Base-by-base conservation (phyloP, 1,140 invertebrate genomes). In the Lasioglossum albipes region DNA sequence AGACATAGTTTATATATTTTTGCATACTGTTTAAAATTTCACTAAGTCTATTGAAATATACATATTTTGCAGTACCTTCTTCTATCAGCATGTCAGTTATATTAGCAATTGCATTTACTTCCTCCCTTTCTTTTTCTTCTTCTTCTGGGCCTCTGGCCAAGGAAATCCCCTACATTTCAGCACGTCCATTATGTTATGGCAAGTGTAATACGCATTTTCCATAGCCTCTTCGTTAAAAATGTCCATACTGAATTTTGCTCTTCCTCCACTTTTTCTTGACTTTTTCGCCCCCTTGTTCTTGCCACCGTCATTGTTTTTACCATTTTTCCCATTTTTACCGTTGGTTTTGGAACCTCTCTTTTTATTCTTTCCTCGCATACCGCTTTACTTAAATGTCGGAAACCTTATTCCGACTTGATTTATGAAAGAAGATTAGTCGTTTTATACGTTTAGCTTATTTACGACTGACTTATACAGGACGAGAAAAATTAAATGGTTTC, bases 131-230 rank as follows among this genome's bases (percentile, higher is more conserved):
- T 93, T 93, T 88, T 97, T 97, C 91, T 96, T 97, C 90, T 97
- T 97, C 90, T 97, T 97, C 84, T 96, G 96, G 3, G 95, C 95
- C 79, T 97, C 96, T 22, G 96, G 96, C 95, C 97, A 97, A 31
- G 96, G 95, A 90, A 97, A 98, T 3, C 97, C 97, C 76, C 97
- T 94, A 18, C 95, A 95, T 83, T 95, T 95, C 4, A 96, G 85
- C 5, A 97, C 91, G 90, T 97, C 97, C 92, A 97, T 97, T 0
- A 98, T 96, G 92, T 97, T 98, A 85, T 98, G 97, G 88, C 97
- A 98, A 2, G 96, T 97, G 87, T 96, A 97, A 90, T 98, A 98
- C 6, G 97, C 97, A 89, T 98, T 98, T 83, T 97, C 96, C 96
- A 98, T 97, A 0, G 96, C 96, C n/a, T 96, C 95, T 84, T 97